phyloP scores from a whole-genome alignment of 2,113 vertebrate genomes.

The Rhagologus leucostigma region DNA sequence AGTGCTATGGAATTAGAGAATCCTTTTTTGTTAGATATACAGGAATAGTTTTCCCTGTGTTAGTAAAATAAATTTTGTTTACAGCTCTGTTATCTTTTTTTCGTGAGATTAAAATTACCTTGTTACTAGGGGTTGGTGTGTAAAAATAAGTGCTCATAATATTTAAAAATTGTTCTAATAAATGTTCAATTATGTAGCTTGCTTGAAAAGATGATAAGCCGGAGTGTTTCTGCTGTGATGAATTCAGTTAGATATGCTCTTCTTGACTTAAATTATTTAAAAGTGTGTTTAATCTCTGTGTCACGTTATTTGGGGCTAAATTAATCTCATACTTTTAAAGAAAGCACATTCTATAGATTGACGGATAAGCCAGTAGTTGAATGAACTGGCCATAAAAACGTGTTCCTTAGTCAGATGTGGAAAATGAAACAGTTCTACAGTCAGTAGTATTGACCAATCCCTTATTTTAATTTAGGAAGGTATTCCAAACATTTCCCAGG shows the following conservation, averaged over 20 bases:
- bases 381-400: not conserved
- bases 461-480: not conserved
- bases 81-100: not conserved
- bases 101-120: not conserved
- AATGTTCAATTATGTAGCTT: not conserved
- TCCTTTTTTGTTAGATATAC: not conserved
- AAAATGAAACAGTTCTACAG: not conserved
- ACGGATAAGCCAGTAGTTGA: not conserved
- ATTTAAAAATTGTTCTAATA: not conserved
- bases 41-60: not conserved
- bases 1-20: not conserved
- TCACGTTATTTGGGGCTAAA: not conserved
- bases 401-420: not conserved
- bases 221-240: not conserved
- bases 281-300: not conserved
- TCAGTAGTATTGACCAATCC: not conserved
- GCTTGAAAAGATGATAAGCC: not conserved
- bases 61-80: not conserved
- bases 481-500: not conserved
- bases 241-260: not conserved
- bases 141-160: not conserved
- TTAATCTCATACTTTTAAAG: not conserved
- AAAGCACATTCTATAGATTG: not conserved
- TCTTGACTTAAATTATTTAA: not conserved
- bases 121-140: not conserved